Base-by-base conservation (phyloP, 1,140 invertebrate species). In the Gryllus bimaculatus region DNA sequence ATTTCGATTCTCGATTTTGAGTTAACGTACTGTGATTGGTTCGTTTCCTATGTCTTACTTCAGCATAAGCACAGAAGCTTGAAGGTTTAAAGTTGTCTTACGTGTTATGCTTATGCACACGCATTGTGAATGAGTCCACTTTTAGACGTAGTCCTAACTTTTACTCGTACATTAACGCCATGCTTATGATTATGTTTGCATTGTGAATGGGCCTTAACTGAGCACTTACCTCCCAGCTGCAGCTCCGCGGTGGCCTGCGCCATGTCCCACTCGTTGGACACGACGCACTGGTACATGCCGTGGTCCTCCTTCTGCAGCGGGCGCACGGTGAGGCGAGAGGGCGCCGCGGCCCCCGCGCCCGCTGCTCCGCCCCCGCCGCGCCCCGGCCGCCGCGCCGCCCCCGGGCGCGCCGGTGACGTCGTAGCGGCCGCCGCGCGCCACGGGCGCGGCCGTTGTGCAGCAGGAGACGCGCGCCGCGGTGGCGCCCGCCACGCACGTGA, bases 211-310 rank as follows among this genome's bases (percentile, higher is more conserved):
- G n/a, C n/a, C n/a, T n/a, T n/a, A n/a, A n/a, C n/a, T n/a, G n/a
- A 39, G 26, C 26, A 84, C 86, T 90, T 88, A 96, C 95, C 94
- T 82, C 95, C 94, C 81, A 97, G 90, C 81, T 92, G 89, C 10
- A 96, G 88, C 84, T 96, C 93, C 0, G 94, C 91, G 13, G 91
- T 92, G 0, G 93, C 93, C 84, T 95, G 93, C 26, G 92, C 93
- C 87, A 95, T 94, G 83, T 96, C 93, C 85, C 92, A 93, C 80
- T 95, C 92, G 82, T 95, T 95, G 81, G 90, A 92, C 7, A 93
- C 94, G 81, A 95, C 93, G 85, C 96, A 98, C 82, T 96, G 95
- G 86, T 96, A 98, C 89, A 96, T 93, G 7, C 95, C 95, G 80
- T 92, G 89, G 85, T 96, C 94, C 77, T 93, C 90, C 81, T 92